Conservation (phyloP, 2,888 invertebrate species). For the Platypus cylindrus region DNA sequence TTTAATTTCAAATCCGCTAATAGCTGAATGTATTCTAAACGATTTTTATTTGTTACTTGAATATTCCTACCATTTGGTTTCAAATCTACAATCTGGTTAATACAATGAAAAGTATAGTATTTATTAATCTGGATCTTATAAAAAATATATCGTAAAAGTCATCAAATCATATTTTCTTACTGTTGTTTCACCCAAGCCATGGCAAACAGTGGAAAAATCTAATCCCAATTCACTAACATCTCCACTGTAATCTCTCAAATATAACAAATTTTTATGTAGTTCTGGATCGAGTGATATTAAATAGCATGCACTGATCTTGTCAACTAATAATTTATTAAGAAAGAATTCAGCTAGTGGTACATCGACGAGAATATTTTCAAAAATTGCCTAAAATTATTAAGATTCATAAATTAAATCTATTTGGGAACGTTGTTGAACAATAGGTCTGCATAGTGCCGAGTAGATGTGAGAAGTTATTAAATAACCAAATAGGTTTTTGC, state of each 20-base stretch:
- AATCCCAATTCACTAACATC: slow-evolving; percentile 81
- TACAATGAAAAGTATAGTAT: not conserved
- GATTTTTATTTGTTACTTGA: slow-evolving; percentile 80
- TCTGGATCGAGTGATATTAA: slow-evolving; percentile 86
- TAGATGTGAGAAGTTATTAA: no score
- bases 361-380: slow-evolving; percentile 65
- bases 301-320: slow-evolving; percentile 71
- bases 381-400: slow-evolving; percentile 56
- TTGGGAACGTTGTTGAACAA: no score
- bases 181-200: slow-evolving; percentile 58
- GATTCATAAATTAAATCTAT: no score
- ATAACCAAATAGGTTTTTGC: no score
- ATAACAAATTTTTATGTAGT: slow-evolving; percentile 80
- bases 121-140: no score
- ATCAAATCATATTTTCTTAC: slow-evolving; percentile 3
- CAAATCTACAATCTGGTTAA: slow-evolving; percentile 65
- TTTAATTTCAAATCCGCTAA: slow-evolving; percentile 95
- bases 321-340: slow-evolving; percentile 73
- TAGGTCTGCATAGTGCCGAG: no score
- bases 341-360: slow-evolving; percentile 94
- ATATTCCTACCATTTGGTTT: slow-evolving; percentile 85
- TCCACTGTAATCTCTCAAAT: slow-evolving; percentile 70
- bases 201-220: slow-evolving; percentile 85
- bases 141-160: not conserved
- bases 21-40: slow-evolving; percentile 91